phyloP scores from a whole-genome alignment of 2,797 vertebrate species.

The Poecilia velifera region DNA sequence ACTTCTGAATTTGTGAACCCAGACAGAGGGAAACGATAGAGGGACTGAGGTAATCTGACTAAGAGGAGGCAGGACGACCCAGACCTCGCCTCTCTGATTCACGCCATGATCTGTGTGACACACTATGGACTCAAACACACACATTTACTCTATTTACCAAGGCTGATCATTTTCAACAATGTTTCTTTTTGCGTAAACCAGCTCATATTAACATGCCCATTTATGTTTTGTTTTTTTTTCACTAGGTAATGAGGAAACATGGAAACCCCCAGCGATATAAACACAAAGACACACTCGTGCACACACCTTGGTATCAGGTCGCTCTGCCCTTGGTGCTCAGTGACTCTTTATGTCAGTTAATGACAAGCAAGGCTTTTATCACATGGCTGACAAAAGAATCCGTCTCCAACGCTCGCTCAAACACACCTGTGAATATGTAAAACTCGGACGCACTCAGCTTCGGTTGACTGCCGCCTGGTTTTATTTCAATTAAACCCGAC shows the following conservation, averaged over 20 bases:
- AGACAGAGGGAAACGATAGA: constrained; percentile 13
- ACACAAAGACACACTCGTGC: constrained; percentile 50
- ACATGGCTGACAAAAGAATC: constrained; percentile 62
- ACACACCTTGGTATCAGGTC: constrained; percentile 76
- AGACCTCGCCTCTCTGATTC: constrained; percentile 79
- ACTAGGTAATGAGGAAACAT: constrained; percentile 44
- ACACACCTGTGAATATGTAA: constrained; percentile 5
- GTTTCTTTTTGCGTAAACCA: constrained; percentile 19
- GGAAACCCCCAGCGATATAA: constrained; percentile 51
- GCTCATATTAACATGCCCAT: constrained; percentile 39
- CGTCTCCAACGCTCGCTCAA: constrained; percentile 29
- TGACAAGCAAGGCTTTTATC: constrained; percentile 73
- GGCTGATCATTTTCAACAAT: constrained; percentile 39
- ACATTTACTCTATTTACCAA: constrained; percentile 17
- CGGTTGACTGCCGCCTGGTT: not conserved
- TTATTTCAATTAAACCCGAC: constrained; percentile 27
- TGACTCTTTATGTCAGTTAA: constrained; percentile 77
- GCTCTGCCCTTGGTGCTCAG: constrained; percentile 73
- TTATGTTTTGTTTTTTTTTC: constrained; percentile 20
- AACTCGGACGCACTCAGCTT: constrained; percentile 7
- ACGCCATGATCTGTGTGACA: constrained; percentile 69
- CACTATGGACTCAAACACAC: constrained; percentile 32
- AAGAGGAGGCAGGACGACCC: constrained; percentile 61
- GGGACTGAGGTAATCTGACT: constrained; percentile 57
- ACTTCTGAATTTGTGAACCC: not conserved